Evolutionary conservation across 1,140 invertebrate genomes (phyloP), one percentile per base, ranked within the genome.

Genomic region (Belonocnema kinseyi): DNA sequence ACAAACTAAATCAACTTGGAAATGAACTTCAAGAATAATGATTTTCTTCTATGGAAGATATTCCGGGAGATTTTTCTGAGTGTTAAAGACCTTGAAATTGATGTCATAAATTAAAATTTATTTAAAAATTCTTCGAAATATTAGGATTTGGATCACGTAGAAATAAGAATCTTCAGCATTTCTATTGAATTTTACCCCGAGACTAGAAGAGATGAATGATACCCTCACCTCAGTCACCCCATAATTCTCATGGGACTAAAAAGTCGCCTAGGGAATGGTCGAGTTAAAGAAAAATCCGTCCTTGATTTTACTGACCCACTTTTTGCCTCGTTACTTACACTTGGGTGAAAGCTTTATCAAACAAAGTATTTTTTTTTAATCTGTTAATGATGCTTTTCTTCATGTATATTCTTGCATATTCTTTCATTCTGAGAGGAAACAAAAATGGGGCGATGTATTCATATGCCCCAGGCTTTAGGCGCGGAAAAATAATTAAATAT

Each of bases 221-320:
- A 17, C 21, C 16, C 13, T 16, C 14, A 33, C 26, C 26, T 66
- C 61, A 66, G 33, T 33, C 61, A 33, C 16, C 13, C 61, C 16
- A 66, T 66, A 16, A 66, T 66, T 66, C 61, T 66, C 13, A n/a
- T 40, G 61, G 16, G n/a, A 66, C 26, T 26, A 66, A 13, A 66
- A 66, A 66, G 61, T 33, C 40, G 26, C 40, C 40, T 46, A 11
- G 21, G 58, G 40, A 66, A 40, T 66, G 33, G 33, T 66, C 61
- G 61, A 40, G n/a, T 40, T 40, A 66, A 66, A 40, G 61, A 66
- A 66, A 66, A 66, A 66, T 33, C 40, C 61, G 61, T 21, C 61
- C 61, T 66, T 66, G 61, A 66, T 66, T 66, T 66, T 33, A 66
- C 61, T 66, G 61, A 66, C 61, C 61, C 40, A 66, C 10, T 66